Evolutionary conservation across 2,113 vertebrate species (phyloP).

Genomic region (Brachionichthys hirsutus): DNA sequence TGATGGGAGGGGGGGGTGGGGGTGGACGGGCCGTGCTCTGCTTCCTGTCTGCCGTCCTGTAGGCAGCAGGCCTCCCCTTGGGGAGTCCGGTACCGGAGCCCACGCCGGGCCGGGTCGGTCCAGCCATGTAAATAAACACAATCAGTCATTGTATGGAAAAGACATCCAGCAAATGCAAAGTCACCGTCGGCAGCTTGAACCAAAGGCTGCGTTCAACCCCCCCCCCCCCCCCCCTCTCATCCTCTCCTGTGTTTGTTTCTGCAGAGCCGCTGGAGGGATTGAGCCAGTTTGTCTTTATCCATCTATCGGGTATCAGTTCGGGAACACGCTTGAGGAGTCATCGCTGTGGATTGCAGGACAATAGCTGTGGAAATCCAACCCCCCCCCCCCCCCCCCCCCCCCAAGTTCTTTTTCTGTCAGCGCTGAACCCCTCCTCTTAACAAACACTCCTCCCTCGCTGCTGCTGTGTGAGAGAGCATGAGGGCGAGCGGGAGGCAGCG

Average conservation of each 20-base stretch:
- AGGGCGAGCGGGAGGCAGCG: slow-evolving; percentile 37
- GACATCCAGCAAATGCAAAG: slow-evolving; percentile 10
- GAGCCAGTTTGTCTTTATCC: slow-evolving; percentile 26
- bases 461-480: slow-evolving; percentile 46
- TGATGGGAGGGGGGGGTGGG: no score
- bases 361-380: slow-evolving; percentile 44
- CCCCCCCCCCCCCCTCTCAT: slow-evolving; percentile 22
- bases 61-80: slow-evolving; percentile 17
- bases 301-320: slow-evolving; percentile 14
- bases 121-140: slow-evolving; percentile 58
- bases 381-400: slow-evolving; percentile 13
- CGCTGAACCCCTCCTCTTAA: slow-evolving; percentile 13
- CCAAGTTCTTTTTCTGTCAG: slow-evolving; percentile 18
- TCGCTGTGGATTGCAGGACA: slow-evolving; percentile 19
- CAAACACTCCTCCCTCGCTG: slow-evolving; percentile 37
- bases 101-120: slow-evolving; percentile 36
- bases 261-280: slow-evolving; percentile 43
- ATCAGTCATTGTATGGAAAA: slow-evolving; percentile 29
- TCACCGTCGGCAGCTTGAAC: slow-evolving; percentile 27
- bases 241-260: slow-evolving; percentile 42
- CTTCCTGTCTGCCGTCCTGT: not conserved
- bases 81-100: slow-evolving; percentile 31
- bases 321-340: slow-evolving; percentile 2
- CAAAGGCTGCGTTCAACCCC: slow-evolving; percentile 8
- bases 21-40: not conserved